Evolutionary conservation across 1,140 invertebrate species (phyloP), one percentile per base, ranked within the genome.

Genomic region (Brachionus paranguensis): DNA sequence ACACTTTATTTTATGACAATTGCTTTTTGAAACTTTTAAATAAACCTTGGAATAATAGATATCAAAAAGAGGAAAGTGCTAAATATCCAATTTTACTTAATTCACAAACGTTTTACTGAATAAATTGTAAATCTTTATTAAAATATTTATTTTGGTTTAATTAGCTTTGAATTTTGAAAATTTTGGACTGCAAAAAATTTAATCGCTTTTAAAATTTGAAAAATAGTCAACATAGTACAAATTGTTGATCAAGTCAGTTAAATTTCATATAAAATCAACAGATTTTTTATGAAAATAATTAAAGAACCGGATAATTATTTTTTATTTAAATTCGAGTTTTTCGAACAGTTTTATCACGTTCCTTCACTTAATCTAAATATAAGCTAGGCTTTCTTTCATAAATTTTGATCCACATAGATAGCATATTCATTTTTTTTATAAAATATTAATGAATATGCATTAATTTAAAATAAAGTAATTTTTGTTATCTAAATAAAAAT

Each of bases 111-210:
- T 29, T 68, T 11, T 68, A 29, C 27, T 33, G 65, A 68, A 68
- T 68, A 68, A 33, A 33, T 68, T 68, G 6, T 68, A 68, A 37
- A 29, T 68, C 20, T 68, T n/a, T 68, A 68, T 41, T 68, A 68
- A 68, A 68, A 68, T 68, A 68, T 68, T 68, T 68, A 68, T 68
- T 41, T 68, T 68, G 65, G 27, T 29, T 41, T 68, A 68, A 68
- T 68, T 68, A 68, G 65, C 12, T 29, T 33, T 14, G 2, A 47
- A 47, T 47, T 47, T 12, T 7, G 14, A 11, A 47, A 47, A 47
- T 47, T 14, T 47, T 47, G 45, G 4, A 47, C 14, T 47, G 14
- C 14, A 12, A n/a, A 60, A 60, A 60, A 20, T 27, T 24, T 17
- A 17, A 53, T 53, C 47, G 17, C 47, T 53, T 53, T 50, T 53